A percentile compares a stretch with the other conserved stretches of the same genome.
Evolutionary conservation across 1,140 invertebrate genomes (phyloP).

Genomic region (Drosophila kurseongensis): DNA sequence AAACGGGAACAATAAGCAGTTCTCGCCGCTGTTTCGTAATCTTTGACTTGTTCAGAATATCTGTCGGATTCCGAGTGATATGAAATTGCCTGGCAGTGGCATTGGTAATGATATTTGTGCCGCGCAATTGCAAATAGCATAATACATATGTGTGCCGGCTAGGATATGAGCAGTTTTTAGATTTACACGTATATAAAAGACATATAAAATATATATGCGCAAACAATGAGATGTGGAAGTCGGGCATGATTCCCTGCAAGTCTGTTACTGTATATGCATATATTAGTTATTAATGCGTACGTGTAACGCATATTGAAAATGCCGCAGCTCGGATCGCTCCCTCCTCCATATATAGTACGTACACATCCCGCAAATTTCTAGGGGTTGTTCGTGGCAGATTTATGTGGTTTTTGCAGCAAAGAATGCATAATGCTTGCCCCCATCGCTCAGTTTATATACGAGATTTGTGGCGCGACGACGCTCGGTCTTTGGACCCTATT

Average conservation of each 20-base stretch:
- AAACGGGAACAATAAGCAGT: slow-evolving; percentile 48
- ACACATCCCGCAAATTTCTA: slow-evolving; percentile 21
- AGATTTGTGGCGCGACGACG: slow-evolving; percentile 69
- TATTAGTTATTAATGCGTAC: slow-evolving; percentile 83
- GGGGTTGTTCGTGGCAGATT: slow-evolving; percentile 67
- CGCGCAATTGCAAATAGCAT: slow-evolving; percentile 67
- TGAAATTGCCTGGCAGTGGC: slow-evolving; percentile 37
- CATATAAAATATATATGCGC: slow-evolving; percentile 26
- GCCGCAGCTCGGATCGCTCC: slow-evolving; percentile 57
- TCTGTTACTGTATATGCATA: slow-evolving; percentile 78
- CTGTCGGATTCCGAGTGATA: slow-evolving; percentile 17
- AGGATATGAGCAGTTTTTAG: slow-evolving; percentile 78
- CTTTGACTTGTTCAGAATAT: slow-evolving; percentile 23
- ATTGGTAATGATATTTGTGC: slow-evolving; percentile 77
- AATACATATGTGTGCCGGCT: slow-evolving; percentile 20
- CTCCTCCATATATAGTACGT: background rate
- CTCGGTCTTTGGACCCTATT: slow-evolving; percentile 65
- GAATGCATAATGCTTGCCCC: slow-evolving; percentile 75
- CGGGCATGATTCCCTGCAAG: slow-evolving; percentile 18
- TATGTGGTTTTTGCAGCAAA: slow-evolving; percentile 81
- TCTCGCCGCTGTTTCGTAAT: slow-evolving; percentile 25
- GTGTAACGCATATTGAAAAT: slow-evolving; percentile 79
- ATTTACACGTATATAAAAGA: slow-evolving; percentile 60
- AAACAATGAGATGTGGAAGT: slow-evolving; percentile 70
- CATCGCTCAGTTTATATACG: slow-evolving; percentile 60